Evolutionary conservation across 2,888 invertebrate genomes (phyloP), one percentile per base, ranked within the genome.

Genomic region (Polyommatus icarus): DNA sequence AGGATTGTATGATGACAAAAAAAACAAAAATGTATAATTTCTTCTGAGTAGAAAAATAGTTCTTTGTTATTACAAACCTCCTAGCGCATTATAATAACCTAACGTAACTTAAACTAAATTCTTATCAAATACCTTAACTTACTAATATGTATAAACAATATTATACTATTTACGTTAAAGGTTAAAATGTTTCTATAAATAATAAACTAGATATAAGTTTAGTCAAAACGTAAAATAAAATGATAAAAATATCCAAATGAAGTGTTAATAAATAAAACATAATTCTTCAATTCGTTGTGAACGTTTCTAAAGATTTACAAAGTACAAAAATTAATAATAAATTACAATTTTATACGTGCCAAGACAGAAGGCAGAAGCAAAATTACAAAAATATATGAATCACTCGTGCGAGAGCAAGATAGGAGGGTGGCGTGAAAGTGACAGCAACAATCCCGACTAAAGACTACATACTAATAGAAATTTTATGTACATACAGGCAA

Each of bases 141-240:
- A 32, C 5, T 18, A 32, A 67, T 67, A n/a, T n/a, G n/a, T n/a
- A 67, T 67, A 67, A 67, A 67, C 67, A 32, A 29, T 29, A 67
- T 18, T 29, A 67, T 29, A 32, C 67, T 29, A 29, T 1, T 50
- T 29, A 7, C 24, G 75, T 75, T 75, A 75, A 50, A 75, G 46
- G 40, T 73, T 73, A 75, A 75, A 75, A 50, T 29, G 18, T 50
- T 75, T 1, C 32, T 54, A 75, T 50, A 50, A 50, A 75, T 75
- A 50, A 54, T 75, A 32, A 75, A 54, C 75, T 50, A 18, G 75
- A 29, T 54, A 75, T 75, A 54, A 29, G 32, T 50, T 75, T 54
- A 54, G 75, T 75, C 75, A 50, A 75, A 54, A 29, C 75, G 54
- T 75, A 75, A 75, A 75, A 75, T 75, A 75, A 75, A 50, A 75